These are phyloP conservation scores for Mythimna loreyi DNA, from an alignment of 2,888 invertebrate genomes.

Conservation along the genomic window DNA sequence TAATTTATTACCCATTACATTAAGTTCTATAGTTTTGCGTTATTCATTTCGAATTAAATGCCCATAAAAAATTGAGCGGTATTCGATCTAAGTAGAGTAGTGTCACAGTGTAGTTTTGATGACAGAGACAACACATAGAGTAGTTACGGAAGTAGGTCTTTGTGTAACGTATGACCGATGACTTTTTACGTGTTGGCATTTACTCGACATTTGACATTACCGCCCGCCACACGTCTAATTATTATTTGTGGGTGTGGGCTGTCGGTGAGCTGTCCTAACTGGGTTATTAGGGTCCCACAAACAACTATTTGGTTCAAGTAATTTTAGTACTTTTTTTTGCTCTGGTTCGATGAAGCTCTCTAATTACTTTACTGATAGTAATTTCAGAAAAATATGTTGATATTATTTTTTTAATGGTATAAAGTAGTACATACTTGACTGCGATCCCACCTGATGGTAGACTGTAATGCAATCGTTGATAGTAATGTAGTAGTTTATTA, in stretches of 20 bases:
- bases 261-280: constrained; percentile 72
- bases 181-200: constrained; percentile 85
- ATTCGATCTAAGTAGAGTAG: constrained; percentile 51
- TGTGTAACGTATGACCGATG: constrained; percentile 74
- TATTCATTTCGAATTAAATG: constrained; percentile 45
- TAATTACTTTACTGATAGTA: not conserved
- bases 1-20: constrained; percentile 48
- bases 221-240: constrained; percentile 83
- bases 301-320: constrained; percentile 35
- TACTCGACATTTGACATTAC: constrained; percentile 89
- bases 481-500: no score
- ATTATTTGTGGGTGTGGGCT: constrained; percentile 86
- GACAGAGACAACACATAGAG: constrained; percentile 35
- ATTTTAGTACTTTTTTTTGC: constrained; percentile 1
- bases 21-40: constrained; percentile 40
- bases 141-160: constrained; percentile 65
- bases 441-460: no score
- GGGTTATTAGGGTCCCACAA: constrained; percentile 63
- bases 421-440: no score
- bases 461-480: no score
- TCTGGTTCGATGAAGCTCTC: not conserved
- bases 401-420: no score
- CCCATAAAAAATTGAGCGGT: constrained; percentile 50
- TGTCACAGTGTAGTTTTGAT: constrained; percentile 54
- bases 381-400: not conserved